phyloP scores from a whole-genome alignment of 2,113 vertebrate species.

The Rhagologus leucostigma region DNA sequence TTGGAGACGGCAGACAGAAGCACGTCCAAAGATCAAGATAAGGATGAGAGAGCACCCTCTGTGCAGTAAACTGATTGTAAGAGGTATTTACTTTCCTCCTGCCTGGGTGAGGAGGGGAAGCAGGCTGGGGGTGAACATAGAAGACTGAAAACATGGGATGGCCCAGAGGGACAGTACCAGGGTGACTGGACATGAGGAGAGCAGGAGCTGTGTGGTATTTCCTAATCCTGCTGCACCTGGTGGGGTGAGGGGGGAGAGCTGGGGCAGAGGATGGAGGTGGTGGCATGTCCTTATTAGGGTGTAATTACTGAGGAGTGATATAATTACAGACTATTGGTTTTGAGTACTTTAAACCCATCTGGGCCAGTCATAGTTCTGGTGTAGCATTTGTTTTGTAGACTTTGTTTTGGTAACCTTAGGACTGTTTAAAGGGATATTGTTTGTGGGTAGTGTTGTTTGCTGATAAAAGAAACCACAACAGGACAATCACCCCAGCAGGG shows the following conservation, averaged over 20 bases:
- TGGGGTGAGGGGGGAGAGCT: background rate
- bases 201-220: background rate
- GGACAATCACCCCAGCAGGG: rapidly evolving
- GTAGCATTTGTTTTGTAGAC: background rate
- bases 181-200: rapidly evolving
- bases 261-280: background rate
- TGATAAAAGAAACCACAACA: background rate
- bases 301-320: background rate
- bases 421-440: background rate
- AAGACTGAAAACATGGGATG: background rate
- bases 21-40: background rate
- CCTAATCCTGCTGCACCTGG: background rate
- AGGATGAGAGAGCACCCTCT: background rate
- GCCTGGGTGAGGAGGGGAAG: background rate
- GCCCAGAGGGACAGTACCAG: background rate
- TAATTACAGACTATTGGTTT: background rate
- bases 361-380: background rate
- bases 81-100: background rate
- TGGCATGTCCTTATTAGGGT: background rate
- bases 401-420: background rate
- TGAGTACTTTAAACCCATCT: background rate
- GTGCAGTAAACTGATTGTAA: background rate
- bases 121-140: background rate
- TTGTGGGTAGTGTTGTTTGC: background rate
- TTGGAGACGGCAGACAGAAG: background rate